Base-by-base conservation (phyloP, 2,113 vertebrate species). In the Cyprinodon variegatus region DNA sequence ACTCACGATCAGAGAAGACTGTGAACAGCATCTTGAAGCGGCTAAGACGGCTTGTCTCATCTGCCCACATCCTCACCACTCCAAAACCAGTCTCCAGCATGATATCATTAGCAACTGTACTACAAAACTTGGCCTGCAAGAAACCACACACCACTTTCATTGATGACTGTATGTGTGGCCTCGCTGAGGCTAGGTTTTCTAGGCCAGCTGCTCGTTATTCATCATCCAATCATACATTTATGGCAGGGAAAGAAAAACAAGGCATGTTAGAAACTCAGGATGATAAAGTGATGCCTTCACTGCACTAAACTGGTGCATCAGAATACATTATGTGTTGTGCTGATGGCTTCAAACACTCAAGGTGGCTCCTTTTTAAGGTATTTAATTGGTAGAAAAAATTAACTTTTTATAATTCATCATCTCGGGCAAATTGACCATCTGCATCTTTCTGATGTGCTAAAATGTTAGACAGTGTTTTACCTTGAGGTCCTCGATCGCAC, bases 1-100 rank as follows among this genome's bases (percentile, higher is more conserved):
- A 95, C 98, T 97, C 92, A 99, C 97, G 98, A 72, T 99, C 98
- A 53, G 96, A 91, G 72, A 97, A 99, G 38, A 96, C 96, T 0
- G 97, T 99, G 90, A 97, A 99, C 29, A 98, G 95, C 96, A 99
- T 97, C 72, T 95, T 90, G 91, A 99, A 99, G 10, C 96, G 93
- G 88, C 97, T 99, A 11, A 97, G 94, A 1, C 96, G 94, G 81
- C 97, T 98, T 3, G 94, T 95, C 88, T 97, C 96, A 1, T 99
- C 97, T 0, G 97, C 97, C 97, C 97, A 99, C 97, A 99, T 97
- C 12, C 97, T 91, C n/a, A 99, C 93, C 50, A 99, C 97, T 0
- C 95, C 97, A 0, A 94, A 93, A 4, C 95, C 95, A 0, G 95
- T 97, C 80, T 96, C 96, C 77, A 99, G 94, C 78, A 83, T 97